Evolutionary conservation across 2,797 vertebrate species (phyloP), one percentile per base, ranked within the genome.

Genomic region (Petrocephalus sullivani): DNA sequence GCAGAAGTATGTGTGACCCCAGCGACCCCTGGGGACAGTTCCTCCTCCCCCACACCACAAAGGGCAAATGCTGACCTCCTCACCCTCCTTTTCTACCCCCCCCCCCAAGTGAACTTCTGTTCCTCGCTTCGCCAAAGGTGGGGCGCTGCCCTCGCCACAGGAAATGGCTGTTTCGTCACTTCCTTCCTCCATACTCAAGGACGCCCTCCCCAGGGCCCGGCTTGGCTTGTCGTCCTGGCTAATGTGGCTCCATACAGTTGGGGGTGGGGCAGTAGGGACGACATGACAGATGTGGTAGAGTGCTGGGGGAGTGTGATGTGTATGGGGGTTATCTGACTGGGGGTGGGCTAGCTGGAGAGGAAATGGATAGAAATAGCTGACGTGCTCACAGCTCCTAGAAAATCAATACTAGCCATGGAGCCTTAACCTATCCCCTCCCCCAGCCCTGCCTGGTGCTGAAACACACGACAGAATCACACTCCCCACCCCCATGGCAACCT

Each of bases 301-400:
- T 85, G 83, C 21, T 28, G 28, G 83, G 53, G 51, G 83, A 61
- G 19, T 1, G 7, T 58, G 37, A n/a, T n/a, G 23, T 60, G 6
- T 19, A 61, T 28, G 60, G 60, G 49, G 41, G 33, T 14, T 19
- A 75, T 28, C 28, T 28, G 28, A 33, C n/a, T 88, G 87, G 89
- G 14, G n/a, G 51, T 89, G 91, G 90, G 37, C 90, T 90, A 89
- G 91, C 91, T 91, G 92, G 93, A 93, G 92, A 93, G 94, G 94
- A 95, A 95, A 95, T 94, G 93, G 94, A 94, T 94, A 93, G 95
- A 95, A 95, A 95, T 95, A 94, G 94, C 95, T 95, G 94, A 95
- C 95, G 75, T 81, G 95, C 94, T 94, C 94, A 95, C 93, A 92
- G 94, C 95, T 93, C 94, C 91, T 93, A 95, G 94, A 94, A 95